Evolutionary conservation across 2,888 invertebrate genomes (phyloP).

Genomic region (Caenorhabditis doughertyi): DNA sequence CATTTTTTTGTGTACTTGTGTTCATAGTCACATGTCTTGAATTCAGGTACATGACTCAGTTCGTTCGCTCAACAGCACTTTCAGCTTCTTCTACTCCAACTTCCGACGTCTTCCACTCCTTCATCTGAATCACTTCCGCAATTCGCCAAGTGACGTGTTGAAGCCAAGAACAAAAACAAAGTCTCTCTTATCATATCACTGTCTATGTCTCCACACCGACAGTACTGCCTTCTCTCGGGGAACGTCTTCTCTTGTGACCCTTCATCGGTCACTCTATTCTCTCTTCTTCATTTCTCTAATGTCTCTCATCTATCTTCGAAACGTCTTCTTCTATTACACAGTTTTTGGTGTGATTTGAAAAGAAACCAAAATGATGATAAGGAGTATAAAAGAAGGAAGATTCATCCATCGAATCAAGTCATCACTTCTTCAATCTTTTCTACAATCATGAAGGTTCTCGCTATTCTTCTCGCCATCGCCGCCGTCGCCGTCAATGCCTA

Average conservation of each 20-base stretch:
- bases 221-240: constrained; percentile 1
- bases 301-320: no score
- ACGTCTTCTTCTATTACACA: no score
- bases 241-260: constrained; percentile 46
- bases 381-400: constrained; percentile 41
- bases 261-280: constrained; percentile 31
- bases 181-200: constrained; percentile 8
- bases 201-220: constrained; percentile 4
- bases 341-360: no score
- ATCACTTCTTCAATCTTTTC: constrained; percentile 7
- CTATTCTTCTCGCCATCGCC: constrained; percentile 45
- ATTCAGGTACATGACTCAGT: constrained; percentile 40
- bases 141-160: constrained; percentile 53
- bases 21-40: no score
- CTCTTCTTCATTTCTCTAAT: no score
- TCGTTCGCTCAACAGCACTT: constrained; percentile 36
- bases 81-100: constrained; percentile 17
- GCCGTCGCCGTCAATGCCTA: constrained; percentile 48
- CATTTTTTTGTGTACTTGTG: background rate
- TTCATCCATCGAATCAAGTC: background rate
- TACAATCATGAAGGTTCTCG: constrained; percentile 47
- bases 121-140: constrained; percentile 58
- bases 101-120: no score
- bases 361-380: constrained; percentile 19
- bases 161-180: constrained; percentile 39